phyloP scores from a whole-genome alignment of 2,797 vertebrate genomes.

The Tokudaia muenninki region DNA sequence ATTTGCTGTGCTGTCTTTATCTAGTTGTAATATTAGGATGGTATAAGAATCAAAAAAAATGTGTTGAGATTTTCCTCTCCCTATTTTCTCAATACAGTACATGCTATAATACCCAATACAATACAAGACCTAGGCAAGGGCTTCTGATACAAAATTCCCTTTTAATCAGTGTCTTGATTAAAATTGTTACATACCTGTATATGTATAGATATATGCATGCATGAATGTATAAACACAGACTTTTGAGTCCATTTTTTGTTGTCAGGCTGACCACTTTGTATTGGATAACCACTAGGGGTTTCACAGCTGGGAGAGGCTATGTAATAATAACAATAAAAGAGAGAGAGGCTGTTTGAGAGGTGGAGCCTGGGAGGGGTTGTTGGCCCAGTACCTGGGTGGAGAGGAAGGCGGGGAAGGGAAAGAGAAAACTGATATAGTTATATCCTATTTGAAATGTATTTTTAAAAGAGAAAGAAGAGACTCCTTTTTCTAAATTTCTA shows the following conservation, averaged over 20 bases:
- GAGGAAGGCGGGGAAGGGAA: not conserved
- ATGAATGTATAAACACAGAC: not conserved
- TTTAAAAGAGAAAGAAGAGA: not conserved
- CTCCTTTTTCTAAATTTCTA: slow-evolving; percentile 4
- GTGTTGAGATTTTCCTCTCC: not conserved
- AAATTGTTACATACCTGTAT: not conserved
- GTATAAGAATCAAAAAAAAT: not conserved
- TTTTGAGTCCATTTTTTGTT: not conserved
- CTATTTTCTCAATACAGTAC: not conserved
- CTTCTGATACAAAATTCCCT: not conserved
- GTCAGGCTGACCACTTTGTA: not conserved
- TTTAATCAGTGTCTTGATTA: not conserved
- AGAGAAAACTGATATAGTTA: too few relatives aligned
- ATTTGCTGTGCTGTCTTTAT: not conserved
- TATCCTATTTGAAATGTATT: not conserved
- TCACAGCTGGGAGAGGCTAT: not conserved
- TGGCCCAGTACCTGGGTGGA: too few relatives aligned
- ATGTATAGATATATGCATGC: not conserved
- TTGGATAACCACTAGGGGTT: not conserved
- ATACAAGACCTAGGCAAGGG: not conserved
- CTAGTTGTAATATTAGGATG: not conserved
- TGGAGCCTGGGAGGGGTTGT: not conserved
- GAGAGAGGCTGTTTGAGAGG: not conserved
- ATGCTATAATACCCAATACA: not conserved
- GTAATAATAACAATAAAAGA: not conserved